These are phyloP conservation scores for Chironomus striatipennis DNA, from an alignment of 1,140 invertebrate genomes.

Conservation along the genomic window DNA sequence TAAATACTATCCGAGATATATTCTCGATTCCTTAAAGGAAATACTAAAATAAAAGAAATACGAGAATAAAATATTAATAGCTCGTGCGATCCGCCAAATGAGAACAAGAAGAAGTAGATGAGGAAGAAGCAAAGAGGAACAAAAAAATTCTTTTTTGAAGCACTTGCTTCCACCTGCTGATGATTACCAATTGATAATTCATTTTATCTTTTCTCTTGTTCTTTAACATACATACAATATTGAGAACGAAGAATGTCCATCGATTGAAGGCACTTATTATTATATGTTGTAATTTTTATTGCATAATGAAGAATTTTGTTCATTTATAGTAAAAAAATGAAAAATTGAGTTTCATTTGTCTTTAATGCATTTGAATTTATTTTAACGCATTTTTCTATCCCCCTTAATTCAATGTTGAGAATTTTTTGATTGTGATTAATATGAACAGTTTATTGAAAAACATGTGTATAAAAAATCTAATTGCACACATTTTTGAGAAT, in stretches of 20 bases:
- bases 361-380: too few relatives aligned
- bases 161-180: neutral
- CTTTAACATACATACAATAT: neutral
- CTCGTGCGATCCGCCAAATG: too few relatives aligned
- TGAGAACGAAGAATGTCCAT: conserved; percentile 16
- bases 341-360: neutral
- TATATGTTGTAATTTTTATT: conserved; percentile 21
- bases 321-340: neutral
- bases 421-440: too few relatives aligned
- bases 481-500: too few relatives aligned
- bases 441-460: too few relatives aligned
- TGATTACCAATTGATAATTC: conserved; percentile 18
- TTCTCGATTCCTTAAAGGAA: too few relatives aligned
- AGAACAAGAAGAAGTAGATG: neutral
- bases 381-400: too few relatives aligned
- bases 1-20: too few relatives aligned
- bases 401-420: too few relatives aligned
- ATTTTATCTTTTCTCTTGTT: neutral
- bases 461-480: too few relatives aligned
- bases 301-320: neutral
- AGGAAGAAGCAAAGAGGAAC: neutral
- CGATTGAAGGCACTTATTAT: neutral
- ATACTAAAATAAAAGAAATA: too few relatives aligned
- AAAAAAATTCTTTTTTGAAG: neutral
- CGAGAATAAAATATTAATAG: too few relatives aligned